phyloP scores from a whole-genome alignment of 2,888 invertebrate genomes.

The Unio delphinus region DNA sequence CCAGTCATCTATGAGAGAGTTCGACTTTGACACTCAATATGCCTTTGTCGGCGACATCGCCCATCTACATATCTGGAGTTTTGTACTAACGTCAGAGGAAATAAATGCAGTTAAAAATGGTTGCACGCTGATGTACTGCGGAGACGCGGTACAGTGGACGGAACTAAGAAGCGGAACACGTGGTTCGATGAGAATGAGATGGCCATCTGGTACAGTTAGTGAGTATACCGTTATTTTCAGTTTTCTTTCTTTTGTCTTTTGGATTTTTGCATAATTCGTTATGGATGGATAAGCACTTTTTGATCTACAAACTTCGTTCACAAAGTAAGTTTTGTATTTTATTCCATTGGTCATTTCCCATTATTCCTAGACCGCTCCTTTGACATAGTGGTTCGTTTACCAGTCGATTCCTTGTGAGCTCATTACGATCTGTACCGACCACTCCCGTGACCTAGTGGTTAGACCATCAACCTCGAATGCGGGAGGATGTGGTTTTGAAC shows the following conservation, averaged over 20 bases:
- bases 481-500: no score
- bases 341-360: no score
- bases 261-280: no score
- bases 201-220: conserved; percentile 68
- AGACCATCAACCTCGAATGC: no score
- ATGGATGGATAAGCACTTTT: no score
- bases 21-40: conserved; percentile 45
- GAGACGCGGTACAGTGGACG: conserved; percentile 71
- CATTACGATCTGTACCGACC: no score
- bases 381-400: no score
- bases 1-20: conserved; percentile 50
- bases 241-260: neutral
- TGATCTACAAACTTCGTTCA: no score
- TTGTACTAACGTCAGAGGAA: conserved; percentile 45
- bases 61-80: conserved; percentile 70
- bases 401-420: no score
- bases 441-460: no score
- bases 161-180: conserved; percentile 70
- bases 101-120: conserved; percentile 48
- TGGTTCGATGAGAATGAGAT: conserved; percentile 67
- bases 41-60: conserved; percentile 67
- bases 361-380: no score
- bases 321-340: no score
- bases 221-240: conserved; percentile 10
- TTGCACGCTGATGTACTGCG: conserved; percentile 67